These are phyloP conservation scores for Drosophila monieri DNA, from an alignment of 2,888 invertebrate genomes.

Conservation along the genomic window DNA sequence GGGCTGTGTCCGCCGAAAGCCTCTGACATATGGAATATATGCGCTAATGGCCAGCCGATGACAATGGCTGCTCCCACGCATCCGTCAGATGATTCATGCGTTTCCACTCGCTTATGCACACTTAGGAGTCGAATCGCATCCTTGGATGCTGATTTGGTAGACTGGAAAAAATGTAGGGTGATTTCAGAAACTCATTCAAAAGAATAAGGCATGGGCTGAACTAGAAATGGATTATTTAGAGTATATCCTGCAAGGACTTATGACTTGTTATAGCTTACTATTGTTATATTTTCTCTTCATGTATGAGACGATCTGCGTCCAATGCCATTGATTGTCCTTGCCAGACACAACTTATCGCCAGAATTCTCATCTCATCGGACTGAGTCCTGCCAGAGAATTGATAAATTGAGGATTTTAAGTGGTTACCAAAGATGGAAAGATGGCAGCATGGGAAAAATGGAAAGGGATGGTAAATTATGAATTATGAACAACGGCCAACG, in stretches of 20 bases:
- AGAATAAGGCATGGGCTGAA: no score
- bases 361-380: conserved; percentile 51
- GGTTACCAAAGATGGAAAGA: conserved; percentile 53
- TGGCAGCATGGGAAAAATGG: conserved; percentile 10
- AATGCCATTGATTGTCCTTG: conserved; percentile 36
- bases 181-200: no score
- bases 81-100: conserved; percentile 66
- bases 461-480: conserved; percentile 22
- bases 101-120: conserved; percentile 68
- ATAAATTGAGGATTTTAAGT: conserved; percentile 77
- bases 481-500: conserved; percentile 25
- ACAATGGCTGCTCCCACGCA: conserved; percentile 62
- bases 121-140: conserved; percentile 36
- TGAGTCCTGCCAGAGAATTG: conserved; percentile 56
- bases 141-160: conserved; percentile 24
- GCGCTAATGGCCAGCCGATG: conserved; percentile 66
- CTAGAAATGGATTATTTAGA: no score
- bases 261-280: no score
- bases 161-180: conserved; percentile 23
- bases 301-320: conserved; percentile 66
- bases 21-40: conserved; percentile 63
- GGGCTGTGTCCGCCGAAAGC: conserved; percentile 47
- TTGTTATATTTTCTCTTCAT: background rate
- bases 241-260: no score
- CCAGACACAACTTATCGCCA: conserved; percentile 61